Evolutionary conservation across 2,888 invertebrate species (phyloP).

Genomic region (Tolmerus cingulatus): DNA sequence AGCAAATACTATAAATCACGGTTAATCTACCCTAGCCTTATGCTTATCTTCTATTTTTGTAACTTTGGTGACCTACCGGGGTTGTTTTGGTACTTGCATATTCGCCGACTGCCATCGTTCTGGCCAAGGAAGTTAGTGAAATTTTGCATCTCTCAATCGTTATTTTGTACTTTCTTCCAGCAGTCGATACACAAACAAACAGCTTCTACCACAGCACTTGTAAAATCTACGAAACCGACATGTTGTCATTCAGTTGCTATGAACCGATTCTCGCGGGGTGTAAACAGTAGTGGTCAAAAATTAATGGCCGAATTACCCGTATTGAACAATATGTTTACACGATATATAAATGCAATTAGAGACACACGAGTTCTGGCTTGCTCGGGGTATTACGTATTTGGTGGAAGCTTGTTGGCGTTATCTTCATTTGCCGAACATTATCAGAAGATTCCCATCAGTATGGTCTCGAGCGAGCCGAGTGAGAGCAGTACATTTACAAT

Average conservation of each 20-base stretch:
- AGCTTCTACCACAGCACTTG: not conserved
- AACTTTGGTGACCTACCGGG: constrained; percentile 39
- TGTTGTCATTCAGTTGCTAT: not conserved
- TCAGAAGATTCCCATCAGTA: not conserved
- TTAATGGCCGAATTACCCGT: not conserved
- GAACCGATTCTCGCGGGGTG: not conserved
- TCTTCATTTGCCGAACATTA: constrained; percentile 17
- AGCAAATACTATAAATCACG: constrained; percentile 31
- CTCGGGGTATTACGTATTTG: constrained; percentile 10
- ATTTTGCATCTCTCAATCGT: constrained; percentile 43
- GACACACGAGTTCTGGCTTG: constrained; percentile 5
- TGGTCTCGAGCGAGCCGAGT: not conserved
- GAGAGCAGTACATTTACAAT: not conserved
- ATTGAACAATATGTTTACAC: constrained; percentile 19
- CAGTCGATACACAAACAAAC: not conserved
- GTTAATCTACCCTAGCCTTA: not conserved
- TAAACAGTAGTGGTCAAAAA: not conserved
- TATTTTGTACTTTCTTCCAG: not conserved
- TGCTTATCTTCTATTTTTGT: constrained; percentile 7
- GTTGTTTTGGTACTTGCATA: constrained; percentile 48
- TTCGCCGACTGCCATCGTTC: constrained; percentile 47
- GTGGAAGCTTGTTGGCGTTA: not conserved
- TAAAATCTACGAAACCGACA: not conserved
- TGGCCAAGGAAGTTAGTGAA: constrained; percentile 46
- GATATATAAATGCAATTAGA: constrained; percentile 22